Evolutionary conservation across 2,797 vertebrate genomes (phyloP).

Genomic region (Protosalanx chinensis): DNA sequence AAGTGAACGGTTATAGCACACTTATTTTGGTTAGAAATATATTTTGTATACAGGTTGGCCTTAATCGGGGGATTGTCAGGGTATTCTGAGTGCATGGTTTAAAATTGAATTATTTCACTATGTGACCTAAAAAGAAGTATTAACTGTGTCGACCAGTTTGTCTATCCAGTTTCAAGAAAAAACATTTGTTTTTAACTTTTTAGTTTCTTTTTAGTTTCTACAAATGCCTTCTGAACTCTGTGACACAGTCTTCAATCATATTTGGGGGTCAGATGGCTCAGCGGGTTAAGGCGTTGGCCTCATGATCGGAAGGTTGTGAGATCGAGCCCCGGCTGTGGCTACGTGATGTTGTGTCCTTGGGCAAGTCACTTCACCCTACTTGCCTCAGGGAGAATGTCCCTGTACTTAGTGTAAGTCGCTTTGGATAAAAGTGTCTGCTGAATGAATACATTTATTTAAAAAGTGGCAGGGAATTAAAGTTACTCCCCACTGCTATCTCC

Average conservation of each 20-base stretch:
- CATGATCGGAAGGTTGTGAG: too few species aligned
- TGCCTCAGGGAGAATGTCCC: too few species aligned
- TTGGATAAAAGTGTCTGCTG: too few species aligned
- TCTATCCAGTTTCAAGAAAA: not conserved
- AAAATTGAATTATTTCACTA: not conserved
- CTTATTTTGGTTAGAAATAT: too few species aligned
- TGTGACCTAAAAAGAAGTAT: not conserved
- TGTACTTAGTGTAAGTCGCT: too few species aligned
- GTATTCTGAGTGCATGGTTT: not conserved
- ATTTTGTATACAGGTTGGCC: not conserved
- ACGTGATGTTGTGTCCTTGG: too few species aligned
- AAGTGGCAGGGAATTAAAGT: slow-evolving; percentile 53
- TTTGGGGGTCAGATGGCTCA: too few species aligned
- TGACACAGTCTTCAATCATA: slow-evolving; percentile 51
- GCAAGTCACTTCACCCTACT: too few species aligned
- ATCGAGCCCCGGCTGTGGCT: too few species aligned
- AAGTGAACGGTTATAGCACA: not conserved
- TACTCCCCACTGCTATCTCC: slow-evolving; percentile 45
- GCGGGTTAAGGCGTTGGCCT: too few species aligned
- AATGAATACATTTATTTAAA: too few species aligned
- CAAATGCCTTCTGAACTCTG: slow-evolving; percentile 35
- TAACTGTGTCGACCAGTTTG: not conserved
- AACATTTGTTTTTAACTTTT: not conserved
- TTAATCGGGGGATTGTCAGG: not conserved
- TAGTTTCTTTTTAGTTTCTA: slow-evolving; percentile 28